Percentiles rank a stretch among this genome's conserved stretches.
Evolutionary conservation across 1,140 invertebrate species (phyloP).

Genomic region (Drosophila chauvacae): DNA sequence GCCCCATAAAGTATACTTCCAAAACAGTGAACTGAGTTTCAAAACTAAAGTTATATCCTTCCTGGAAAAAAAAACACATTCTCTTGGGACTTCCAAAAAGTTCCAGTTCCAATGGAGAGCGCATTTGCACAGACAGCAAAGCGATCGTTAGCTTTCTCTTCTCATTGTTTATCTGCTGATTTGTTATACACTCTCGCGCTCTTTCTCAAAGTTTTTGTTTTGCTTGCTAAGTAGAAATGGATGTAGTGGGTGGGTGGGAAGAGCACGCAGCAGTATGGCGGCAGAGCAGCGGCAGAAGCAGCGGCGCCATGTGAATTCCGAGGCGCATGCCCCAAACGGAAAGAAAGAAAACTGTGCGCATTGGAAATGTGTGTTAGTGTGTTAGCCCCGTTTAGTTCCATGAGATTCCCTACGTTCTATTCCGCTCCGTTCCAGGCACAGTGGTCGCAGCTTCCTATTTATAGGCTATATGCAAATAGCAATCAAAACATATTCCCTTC

Average conservation of each 20-base stretch:
- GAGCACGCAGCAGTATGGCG: conserved; percentile 1
- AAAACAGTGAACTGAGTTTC: no score
- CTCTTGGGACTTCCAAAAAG: neutral
- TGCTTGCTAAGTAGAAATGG: conserved; percentile 58
- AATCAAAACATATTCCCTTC: neutral
- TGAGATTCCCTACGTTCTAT: conserved; percentile 32
- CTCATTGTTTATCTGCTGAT: conserved; percentile 10
- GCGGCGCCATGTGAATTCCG: conserved; percentile 40
- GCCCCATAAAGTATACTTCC: conserved; percentile 9
- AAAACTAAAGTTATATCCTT: no score
- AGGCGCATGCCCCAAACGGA: conserved; percentile 57
- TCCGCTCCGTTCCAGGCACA: conserved; percentile 56
- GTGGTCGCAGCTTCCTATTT: conserved; percentile 49
- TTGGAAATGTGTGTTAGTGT: conserved; percentile 79
- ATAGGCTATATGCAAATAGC: conserved; percentile 2
- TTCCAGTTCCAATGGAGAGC: conserved; percentile 7
- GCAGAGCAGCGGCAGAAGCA: conserved; percentile 18
- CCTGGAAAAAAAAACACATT: neutral
- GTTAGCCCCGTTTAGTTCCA: conserved; percentile 54
- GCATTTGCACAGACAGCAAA: neutral
- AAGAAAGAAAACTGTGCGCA: conserved; percentile 52
- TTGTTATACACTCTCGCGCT: conserved; percentile 13
- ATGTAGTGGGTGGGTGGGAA: conserved; percentile 43
- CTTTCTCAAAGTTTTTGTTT: conserved; percentile 44
- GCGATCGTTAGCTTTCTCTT: conserved; percentile 6